A percentile compares a stretch with the other conserved stretches of the same genome.
phyloP scores from a whole-genome alignment of 2,888 invertebrate genomes.

The Cheilosia vulpina region DNA sequence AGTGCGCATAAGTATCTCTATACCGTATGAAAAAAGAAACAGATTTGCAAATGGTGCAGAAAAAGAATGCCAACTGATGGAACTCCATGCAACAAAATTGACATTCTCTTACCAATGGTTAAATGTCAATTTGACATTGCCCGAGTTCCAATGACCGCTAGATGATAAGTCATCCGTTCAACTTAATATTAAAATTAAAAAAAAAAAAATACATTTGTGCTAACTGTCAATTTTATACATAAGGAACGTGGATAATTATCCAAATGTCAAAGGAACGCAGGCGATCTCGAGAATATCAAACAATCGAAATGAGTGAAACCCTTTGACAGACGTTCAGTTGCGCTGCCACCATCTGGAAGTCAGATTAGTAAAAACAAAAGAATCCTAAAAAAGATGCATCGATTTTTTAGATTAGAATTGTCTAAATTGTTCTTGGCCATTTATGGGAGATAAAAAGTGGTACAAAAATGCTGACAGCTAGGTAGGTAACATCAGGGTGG shows the following conservation, averaged over 20 bases:
- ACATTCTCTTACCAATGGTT: too few species aligned
- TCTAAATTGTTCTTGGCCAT: slow-evolving; percentile 63
- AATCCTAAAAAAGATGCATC: neutral
- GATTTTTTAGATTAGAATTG: slow-evolving; percentile 11
- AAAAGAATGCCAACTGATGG: neutral
- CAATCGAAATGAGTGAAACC: slow-evolving; percentile 27
- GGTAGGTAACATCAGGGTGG: slow-evolving; percentile 47
- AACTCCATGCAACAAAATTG: too few species aligned
- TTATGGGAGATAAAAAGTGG: slow-evolving; percentile 64
- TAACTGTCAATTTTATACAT: too few species aligned
- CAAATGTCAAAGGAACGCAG: neutral
- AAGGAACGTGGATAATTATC: neutral
- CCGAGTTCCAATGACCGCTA: too few species aligned
- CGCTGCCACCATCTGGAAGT: slow-evolving; percentile 1
- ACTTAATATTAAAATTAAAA: too few species aligned
- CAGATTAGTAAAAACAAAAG: neutral
- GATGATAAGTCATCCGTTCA: too few species aligned
- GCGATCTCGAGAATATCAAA: neutral
- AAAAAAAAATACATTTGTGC: too few species aligned
- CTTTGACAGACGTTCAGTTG: neutral
- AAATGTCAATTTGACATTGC: too few species aligned
- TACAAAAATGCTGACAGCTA: slow-evolving; percentile 58
- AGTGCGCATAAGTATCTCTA: slow-evolving; percentile 35
- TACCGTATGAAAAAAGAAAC: slow-evolving; percentile 14
- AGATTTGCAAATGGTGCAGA: neutral